Evolutionary conservation across 2,113 vertebrate species (phyloP).

Genomic region (Leucoraja erinaceus): DNA sequence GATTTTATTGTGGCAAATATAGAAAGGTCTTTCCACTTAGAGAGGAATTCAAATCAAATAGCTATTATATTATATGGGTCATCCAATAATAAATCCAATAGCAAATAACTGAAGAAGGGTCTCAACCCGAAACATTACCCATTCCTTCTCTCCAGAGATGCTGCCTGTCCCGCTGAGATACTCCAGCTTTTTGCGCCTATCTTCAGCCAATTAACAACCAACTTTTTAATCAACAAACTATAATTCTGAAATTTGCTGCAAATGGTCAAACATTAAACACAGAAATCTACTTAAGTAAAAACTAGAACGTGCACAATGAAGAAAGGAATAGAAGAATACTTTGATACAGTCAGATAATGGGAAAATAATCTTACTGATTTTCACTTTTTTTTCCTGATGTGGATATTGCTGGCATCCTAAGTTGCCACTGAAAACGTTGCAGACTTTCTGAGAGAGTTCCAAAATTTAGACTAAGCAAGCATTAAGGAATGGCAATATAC

Average conservation of each 20-base stretch:
- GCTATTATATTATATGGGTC: neutral
- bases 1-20: neutral
- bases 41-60: neutral
- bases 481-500: too few relatives aligned
- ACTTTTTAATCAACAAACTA: neutral
- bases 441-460: too few relatives aligned
- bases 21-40: neutral
- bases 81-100: neutral
- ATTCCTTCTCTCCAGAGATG: too few relatives aligned
- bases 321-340: neutral
- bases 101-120: too few relatives aligned
- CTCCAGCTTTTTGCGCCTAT: too few relatives aligned
- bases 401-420: too few relatives aligned
- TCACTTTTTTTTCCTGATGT: too few relatives aligned
- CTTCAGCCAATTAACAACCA: neutral
- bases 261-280: neutral
- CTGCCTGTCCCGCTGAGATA: too few relatives aligned
- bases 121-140: too few relatives aligned
- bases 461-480: too few relatives aligned
- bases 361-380: too few relatives aligned
- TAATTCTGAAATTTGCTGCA: neutral
- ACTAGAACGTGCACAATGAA: neutral
- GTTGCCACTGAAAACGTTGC: too few relatives aligned
- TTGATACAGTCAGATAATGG: neutral
- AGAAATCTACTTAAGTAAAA: neutral